Conservation (phyloP, 1,140 invertebrate genomes). For the Cecropterus lyciades region DNA sequence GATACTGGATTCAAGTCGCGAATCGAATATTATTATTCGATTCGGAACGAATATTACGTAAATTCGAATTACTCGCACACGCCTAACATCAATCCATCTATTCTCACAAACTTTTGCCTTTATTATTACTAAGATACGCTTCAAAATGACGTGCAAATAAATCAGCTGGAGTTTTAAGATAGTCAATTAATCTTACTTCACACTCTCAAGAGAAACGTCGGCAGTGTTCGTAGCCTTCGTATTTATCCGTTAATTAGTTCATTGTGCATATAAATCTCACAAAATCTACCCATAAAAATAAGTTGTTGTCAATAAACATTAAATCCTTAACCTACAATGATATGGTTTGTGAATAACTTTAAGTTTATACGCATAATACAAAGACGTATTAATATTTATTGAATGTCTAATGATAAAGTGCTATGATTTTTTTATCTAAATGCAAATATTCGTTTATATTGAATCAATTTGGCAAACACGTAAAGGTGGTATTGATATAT, state of each 20-base stretch:
- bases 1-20: no score
- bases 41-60: no score
- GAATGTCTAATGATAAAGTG: constrained; percentile 3
- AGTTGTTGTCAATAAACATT: constrained; percentile 23
- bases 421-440: constrained; percentile 7
- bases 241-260: constrained; percentile 24
- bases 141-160: constrained; percentile 13
- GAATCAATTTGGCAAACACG: constrained; percentile 46
- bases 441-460: neutral
- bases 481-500: constrained; percentile 13
- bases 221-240: constrained; percentile 6
- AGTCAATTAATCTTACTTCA: constrained; percentile 33
- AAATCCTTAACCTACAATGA: constrained; percentile 61
- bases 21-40: no score
- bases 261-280: constrained; percentile 24
- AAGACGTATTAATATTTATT: constrained; percentile 1
- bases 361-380: constrained; percentile 39
- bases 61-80: no score
- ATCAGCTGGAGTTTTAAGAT: constrained; percentile 28
- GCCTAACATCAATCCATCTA: no score
- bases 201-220: constrained; percentile 17
- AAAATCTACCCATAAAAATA: constrained; percentile 30
- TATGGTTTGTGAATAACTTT: constrained; percentile 59
- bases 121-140: no score
- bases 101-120: no score